Conservation (phyloP, 2,888 invertebrate species). For the Odontothrips loti region DNA sequence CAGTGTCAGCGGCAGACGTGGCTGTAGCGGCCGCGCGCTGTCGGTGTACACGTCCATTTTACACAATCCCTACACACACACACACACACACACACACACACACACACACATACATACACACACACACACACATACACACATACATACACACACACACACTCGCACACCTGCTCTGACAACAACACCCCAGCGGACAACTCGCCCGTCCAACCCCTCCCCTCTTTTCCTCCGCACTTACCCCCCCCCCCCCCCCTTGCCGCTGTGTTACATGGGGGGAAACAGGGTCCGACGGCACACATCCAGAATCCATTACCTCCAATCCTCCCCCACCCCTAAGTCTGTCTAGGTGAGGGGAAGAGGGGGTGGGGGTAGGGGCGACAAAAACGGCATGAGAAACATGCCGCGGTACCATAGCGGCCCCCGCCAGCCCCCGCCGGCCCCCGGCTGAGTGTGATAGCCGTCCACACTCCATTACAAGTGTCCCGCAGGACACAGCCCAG, state of each 20-base stretch:
- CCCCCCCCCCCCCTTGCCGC: no score
- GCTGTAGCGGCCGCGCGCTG: no score
- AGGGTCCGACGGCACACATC: not conserved
- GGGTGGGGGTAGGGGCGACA: no score
- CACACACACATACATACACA: not conserved
- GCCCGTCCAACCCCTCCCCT: no score
- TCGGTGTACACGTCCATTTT: no score
- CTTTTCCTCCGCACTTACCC: no score
- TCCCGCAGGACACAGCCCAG: no score
- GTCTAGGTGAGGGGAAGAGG: no score
- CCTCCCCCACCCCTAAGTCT: not conserved
- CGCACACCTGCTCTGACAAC: not conserved
- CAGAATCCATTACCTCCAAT: slow-evolving; percentile 12
- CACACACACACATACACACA: not conserved
- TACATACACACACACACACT: not conserved
- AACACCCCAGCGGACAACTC: not conserved
- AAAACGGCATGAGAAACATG: no score
- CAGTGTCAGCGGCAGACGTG: no score
- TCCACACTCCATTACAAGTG: not conserved
- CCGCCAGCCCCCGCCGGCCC: not conserved
- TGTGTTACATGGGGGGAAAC: not conserved
- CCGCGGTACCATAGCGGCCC: no score
- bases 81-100: not conserved
- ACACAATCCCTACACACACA: not conserved
- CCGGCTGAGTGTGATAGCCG: not conserved